Evolutionary conservation across 2,113 vertebrate species (phyloP).

Genomic region (Phrynocephalus versicolor): DNA sequence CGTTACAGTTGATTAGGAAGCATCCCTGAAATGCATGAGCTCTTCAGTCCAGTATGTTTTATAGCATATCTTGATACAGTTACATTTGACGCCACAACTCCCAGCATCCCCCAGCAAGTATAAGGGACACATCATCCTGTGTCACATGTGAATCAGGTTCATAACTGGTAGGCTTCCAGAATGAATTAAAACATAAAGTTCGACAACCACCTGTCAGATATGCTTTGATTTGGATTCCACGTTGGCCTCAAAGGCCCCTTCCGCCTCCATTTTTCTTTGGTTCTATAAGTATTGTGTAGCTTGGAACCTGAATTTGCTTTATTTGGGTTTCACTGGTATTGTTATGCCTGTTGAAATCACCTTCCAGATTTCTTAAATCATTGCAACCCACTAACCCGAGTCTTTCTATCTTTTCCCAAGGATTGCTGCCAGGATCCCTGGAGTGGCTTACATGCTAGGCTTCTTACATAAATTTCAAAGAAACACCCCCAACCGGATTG

Average conservation of each 20-base stretch:
- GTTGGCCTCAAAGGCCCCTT: no score
- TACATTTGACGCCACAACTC: neutral
- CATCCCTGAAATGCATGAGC: neutral
- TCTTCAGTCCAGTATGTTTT: neutral
- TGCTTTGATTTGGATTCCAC: no score
- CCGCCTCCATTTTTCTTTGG: no score
- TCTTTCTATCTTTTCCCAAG: conserved; percentile 63
- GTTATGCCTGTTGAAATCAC: neutral
- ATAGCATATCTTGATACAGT: neutral
- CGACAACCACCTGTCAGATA: no score
- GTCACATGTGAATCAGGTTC: neutral
- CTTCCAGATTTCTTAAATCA: neutral
- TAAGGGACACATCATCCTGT: neutral
- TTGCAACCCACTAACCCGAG: neutral
- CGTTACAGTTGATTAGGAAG: neutral
- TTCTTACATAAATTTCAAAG: conserved; percentile 57
- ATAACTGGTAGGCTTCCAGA: neutral
- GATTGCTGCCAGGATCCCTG: conserved; percentile 59
- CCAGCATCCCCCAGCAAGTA: neutral
- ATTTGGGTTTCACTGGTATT: neutral
- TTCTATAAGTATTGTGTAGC: no score
- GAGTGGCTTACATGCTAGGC: conserved; percentile 54
- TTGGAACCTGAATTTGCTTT: neutral
- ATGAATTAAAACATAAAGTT: no score
- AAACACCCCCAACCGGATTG: conserved; percentile 73